Evolutionary conservation across 2,888 invertebrate genomes (phyloP).

Genomic region (Melanophora roralis): DNA sequence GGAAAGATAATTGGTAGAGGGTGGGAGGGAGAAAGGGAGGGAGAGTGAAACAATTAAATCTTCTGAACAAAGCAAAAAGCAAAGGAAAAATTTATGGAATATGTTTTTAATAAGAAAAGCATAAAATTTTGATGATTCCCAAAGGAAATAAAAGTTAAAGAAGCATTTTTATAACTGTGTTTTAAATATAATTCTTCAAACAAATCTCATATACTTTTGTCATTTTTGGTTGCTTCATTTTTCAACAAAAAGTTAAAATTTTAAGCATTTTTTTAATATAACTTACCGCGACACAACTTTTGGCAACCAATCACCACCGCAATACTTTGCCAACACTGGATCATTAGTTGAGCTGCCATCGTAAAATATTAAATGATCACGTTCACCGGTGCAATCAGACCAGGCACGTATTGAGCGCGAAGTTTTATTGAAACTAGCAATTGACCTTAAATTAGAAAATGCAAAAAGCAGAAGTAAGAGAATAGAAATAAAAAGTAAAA

Average conservation of each 20-base stretch:
- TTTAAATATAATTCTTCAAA: no score
- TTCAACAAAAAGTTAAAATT: not conserved
- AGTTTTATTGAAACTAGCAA: conserved; percentile 83
- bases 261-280: not conserved
- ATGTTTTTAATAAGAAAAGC: not conserved
- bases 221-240: not conserved
- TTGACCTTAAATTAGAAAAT: conserved; percentile 71
- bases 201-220: not conserved
- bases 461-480: not conserved
- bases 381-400: conserved; percentile 88
- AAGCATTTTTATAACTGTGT: no score
- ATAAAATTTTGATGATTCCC: no score
- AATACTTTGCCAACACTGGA: conserved; percentile 90
- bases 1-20: not conserved
- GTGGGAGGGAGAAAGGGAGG: no score
- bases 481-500: not conserved
- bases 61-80: no score
- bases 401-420: conserved; percentile 86
- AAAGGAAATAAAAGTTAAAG: no score
- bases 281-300: conserved; percentile 83
- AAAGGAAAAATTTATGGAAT: no score
- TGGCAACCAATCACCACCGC: conserved; percentile 91
- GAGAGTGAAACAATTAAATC: no score
- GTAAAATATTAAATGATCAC: conserved; percentile 90
- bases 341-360: conserved; percentile 90